These are phyloP conservation scores for Rhinoraja longicauda DNA, from an alignment of 2,797 vertebrate species.

Conservation along the genomic window DNA sequence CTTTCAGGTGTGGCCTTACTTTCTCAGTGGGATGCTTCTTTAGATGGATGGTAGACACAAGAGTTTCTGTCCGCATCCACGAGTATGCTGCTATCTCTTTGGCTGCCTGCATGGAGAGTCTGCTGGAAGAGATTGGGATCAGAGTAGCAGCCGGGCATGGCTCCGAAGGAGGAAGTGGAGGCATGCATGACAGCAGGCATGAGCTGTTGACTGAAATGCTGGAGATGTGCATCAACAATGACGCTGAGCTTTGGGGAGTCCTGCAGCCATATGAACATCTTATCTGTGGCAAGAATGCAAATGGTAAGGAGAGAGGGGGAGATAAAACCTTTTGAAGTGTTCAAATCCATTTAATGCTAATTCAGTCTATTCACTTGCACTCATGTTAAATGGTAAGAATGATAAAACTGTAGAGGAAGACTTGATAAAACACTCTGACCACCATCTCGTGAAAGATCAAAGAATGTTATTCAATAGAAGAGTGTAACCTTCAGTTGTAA, in stretches of 20 bases:
- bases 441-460: not conserved
- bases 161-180: constrained; percentile 58
- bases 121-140: constrained; percentile 80
- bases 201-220: constrained; percentile 72
- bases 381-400: not conserved
- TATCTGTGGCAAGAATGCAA: constrained; percentile 95
- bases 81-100: constrained; percentile 88
- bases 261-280: constrained; percentile 91
- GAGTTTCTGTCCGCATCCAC: constrained; percentile 89
- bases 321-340: not conserved
- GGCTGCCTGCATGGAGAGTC: constrained; percentile 81
- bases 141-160: constrained; percentile 74
- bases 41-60: constrained; percentile 98
- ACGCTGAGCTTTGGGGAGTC: constrained; percentile 93
- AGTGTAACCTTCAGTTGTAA: not conserved
- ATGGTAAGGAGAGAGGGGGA: constrained; percentile 62
- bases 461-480: not conserved
- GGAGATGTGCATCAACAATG: constrained; percentile 88
- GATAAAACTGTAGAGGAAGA: not conserved
- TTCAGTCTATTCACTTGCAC: not conserved
- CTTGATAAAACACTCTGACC: not conserved
- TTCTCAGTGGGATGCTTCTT: constrained; percentile 91
- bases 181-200: constrained; percentile 40
- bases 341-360: not conserved
- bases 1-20: constrained; percentile 72